Percentiles rank a stretch among this genome's conserved stretches.
Evolutionary conservation across 2,888 invertebrate genomes (phyloP).

Genomic region (Torymus texanus): DNA sequence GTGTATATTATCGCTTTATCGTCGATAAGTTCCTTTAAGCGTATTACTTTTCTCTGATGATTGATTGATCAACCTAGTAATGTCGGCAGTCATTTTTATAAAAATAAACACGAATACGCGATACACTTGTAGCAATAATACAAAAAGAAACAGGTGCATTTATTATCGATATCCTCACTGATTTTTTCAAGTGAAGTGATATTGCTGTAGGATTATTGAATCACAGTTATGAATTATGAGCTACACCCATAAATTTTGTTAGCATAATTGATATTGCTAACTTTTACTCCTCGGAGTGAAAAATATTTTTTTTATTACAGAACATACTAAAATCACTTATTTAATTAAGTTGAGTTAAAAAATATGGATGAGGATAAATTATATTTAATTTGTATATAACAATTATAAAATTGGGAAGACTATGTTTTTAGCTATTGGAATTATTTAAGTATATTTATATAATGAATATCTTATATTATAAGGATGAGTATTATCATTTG

Average conservation of each 20-base stretch:
- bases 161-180: conserved; percentile 57
- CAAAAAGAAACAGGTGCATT: conserved; percentile 54
- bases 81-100: conserved; percentile 51
- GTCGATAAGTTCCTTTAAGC: conserved; percentile 37
- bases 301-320: conserved; percentile 56
- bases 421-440: conserved; percentile 50
- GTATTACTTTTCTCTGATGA: conserved; percentile 44
- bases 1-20: conserved; percentile 46
- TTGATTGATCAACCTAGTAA: conserved; percentile 54
- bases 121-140: conserved; percentile 53
- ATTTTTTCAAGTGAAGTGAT: conserved; percentile 51
- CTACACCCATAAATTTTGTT: conserved; percentile 47
- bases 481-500: conserved; percentile 58
- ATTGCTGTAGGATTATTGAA: conserved; percentile 41
- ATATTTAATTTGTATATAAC: conserved; percentile 56
- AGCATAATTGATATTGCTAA: conserved; percentile 43
- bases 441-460: conserved; percentile 55
- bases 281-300: conserved; percentile 23
- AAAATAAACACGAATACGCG: conserved; percentile 38
- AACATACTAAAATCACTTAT: conserved; percentile 44
- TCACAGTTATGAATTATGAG: conserved; percentile 44
- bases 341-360: conserved; percentile 35
- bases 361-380: conserved; percentile 51
- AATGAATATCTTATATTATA: conserved; percentile 49
- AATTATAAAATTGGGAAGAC: conserved; percentile 47